These are phyloP conservation scores for Lontra canadensis DNA, from an alignment of 2,113 vertebrate genomes.

Conservation along the genomic window DNA sequence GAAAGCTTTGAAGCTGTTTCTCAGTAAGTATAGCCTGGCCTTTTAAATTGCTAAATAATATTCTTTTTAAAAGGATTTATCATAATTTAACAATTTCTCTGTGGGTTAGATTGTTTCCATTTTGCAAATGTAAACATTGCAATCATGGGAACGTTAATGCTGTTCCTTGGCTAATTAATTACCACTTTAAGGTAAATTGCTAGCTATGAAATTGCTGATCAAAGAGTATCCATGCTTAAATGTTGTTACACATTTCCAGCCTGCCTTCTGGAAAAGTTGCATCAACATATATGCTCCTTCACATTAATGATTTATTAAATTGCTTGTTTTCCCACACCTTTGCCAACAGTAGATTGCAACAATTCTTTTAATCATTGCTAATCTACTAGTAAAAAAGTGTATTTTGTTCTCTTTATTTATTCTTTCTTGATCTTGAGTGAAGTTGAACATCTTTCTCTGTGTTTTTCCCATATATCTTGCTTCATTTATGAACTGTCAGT, in stretches of 20 bases:
- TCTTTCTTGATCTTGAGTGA: not conserved
- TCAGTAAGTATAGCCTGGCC: not conserved
- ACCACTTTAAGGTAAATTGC: not conserved
- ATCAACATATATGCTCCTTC: not conserved
- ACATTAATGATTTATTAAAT: not conserved
- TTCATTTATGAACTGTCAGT: not conserved
- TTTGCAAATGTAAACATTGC: not conserved
- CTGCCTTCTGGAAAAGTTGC: not conserved
- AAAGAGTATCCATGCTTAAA: not conserved
- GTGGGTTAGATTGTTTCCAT: not conserved
- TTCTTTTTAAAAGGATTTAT: not conserved
- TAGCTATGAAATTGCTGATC: not conserved
- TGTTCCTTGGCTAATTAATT: not conserved
- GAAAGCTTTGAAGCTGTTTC: not conserved
- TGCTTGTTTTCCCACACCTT: not conserved
- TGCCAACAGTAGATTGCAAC: not conserved
- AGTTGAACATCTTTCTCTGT: not conserved
- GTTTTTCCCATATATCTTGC: not conserved
- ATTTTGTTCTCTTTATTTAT: constrained; percentile 4
- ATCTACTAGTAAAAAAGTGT: not conserved
- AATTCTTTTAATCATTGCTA: not conserved
- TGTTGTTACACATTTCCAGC: not conserved
- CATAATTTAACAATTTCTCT: not conserved
- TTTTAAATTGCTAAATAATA: not conserved
- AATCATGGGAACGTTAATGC: not conserved